phyloP scores from a whole-genome alignment of 2,888 invertebrate species.

The Cryptophagus acutangulus region DNA sequence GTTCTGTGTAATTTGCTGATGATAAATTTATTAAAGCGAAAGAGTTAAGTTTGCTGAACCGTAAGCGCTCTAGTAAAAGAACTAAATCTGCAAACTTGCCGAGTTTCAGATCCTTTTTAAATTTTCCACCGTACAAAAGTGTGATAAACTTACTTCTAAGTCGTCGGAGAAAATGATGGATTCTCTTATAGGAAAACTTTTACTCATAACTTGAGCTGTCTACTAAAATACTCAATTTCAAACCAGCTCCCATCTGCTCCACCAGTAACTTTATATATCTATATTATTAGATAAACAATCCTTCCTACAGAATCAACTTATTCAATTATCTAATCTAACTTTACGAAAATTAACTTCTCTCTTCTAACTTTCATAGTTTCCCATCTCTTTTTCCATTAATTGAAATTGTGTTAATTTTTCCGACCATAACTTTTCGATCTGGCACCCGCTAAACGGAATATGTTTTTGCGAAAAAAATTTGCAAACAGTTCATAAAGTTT shows the following conservation, averaged over 20 bases:
- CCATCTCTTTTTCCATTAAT: too few relatives aligned
- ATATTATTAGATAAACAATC: too few relatives aligned
- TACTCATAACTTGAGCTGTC: conserved; percentile 13
- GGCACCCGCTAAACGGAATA: too few relatives aligned
- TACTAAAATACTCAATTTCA: conserved; percentile 15
- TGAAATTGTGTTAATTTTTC: too few relatives aligned
- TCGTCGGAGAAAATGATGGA: conserved; percentile 18
- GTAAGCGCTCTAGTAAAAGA: conserved; percentile 13
- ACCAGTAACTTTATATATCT: too few relatives aligned
- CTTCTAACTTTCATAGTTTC: too few relatives aligned
- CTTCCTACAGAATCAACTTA: too few relatives aligned
- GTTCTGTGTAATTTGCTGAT: conserved; percentile 17
- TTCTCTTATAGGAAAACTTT: conserved; percentile 19
- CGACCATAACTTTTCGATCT: too few relatives aligned
- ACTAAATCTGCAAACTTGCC: conserved; percentile 16
- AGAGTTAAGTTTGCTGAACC: conserved; percentile 16
- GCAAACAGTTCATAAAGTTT: conserved; percentile 22
- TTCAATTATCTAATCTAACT: too few relatives aligned
- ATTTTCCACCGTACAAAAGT: conserved; percentile 16
- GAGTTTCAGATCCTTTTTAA: conserved; percentile 15
- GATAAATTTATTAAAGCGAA: conserved; percentile 18
- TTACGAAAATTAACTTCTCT: too few relatives aligned
- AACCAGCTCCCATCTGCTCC: conserved; percentile 12
- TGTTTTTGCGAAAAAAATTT: conserved; percentile 16
- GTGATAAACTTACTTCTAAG: conserved; percentile 16